phyloP scores from a whole-genome alignment of 2,113 vertebrate genomes.

The Manacus vitellinus region DNA sequence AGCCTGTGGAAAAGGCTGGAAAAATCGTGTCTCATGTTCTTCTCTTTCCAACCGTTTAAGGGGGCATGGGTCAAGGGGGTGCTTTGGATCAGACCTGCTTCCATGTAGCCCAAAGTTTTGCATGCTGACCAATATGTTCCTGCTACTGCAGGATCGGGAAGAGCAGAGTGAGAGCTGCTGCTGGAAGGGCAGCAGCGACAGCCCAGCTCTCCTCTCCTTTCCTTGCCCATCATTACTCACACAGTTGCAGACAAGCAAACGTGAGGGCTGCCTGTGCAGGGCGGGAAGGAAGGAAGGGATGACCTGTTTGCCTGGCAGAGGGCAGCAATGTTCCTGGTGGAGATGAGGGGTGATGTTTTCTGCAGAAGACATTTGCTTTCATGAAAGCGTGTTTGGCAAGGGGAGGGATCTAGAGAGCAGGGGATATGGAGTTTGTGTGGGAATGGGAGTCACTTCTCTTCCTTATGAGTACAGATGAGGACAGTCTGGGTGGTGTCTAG shows the following conservation, averaged over 20 bases:
- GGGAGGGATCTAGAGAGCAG: neutral
- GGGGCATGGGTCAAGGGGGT: neutral
- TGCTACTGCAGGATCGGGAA: neutral
- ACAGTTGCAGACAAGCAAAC: neutral
- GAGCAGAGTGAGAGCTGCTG: neutral
- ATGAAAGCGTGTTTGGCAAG: fast-evolving
- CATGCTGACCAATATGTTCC: neutral
- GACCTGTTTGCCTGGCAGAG: neutral
- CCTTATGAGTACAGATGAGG: neutral
- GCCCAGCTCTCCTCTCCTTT: neutral
- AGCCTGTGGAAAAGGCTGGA: neutral
- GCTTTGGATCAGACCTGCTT: neutral
- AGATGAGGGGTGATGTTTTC: neutral
- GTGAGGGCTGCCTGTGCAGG: fast-evolving
- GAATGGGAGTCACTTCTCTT: neutral
- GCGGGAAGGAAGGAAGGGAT: neutral
- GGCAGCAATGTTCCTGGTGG: neutral
- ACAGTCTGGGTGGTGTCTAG: neutral
- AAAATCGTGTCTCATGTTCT: neutral
- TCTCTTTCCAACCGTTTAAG: neutral
- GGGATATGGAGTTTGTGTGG: neutral
- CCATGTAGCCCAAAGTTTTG: neutral
- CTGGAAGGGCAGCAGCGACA: neutral
- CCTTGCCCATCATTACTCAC: fast-evolving
- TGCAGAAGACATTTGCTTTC: neutral